Evolutionary conservation across 2,888 invertebrate genomes (phyloP).

Genomic region (Tipula unca): DNA sequence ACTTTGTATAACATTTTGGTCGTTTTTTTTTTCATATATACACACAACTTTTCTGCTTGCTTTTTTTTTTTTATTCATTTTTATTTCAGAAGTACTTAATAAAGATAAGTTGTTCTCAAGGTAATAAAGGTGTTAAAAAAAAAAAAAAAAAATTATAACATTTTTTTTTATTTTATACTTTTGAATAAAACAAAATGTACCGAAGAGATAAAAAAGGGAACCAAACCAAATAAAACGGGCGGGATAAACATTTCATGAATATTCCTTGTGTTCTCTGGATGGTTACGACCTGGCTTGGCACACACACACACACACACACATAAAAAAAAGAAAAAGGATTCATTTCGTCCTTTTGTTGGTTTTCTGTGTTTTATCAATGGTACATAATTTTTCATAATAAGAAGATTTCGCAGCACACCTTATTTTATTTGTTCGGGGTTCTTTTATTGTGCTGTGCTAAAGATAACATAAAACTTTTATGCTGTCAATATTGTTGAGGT

Average conservation of each 20-base stretch:
- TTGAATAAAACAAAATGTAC: neutral
- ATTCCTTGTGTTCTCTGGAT: neutral
- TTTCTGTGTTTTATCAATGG: neutral
- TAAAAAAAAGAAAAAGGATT: neutral
- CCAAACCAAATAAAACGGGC: neutral
- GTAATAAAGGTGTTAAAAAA: neutral
- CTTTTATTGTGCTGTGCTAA: neutral
- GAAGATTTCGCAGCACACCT: neutral
- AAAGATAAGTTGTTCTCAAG: neutral
- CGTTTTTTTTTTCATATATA: neutral
- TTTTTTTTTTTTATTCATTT: neutral
- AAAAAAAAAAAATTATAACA: neutral
- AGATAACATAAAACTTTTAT: neutral
- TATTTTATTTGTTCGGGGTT: neutral
- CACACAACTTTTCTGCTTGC: neutral
- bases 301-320: neutral
- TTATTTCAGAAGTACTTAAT: neutral
- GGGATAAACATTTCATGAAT: neutral
- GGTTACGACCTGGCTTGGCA: neutral
- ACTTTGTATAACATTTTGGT: neutral
- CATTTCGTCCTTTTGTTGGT: neutral
- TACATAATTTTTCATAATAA: neutral
- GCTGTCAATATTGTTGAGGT: neutral
- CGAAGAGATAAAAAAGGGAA: neutral
- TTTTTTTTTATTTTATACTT: neutral